Percentiles rank a stretch among this genome's conserved stretches.
Conservation (phyloP, 1,140 invertebrate species). For the Heterodera schachtii region DNA sequence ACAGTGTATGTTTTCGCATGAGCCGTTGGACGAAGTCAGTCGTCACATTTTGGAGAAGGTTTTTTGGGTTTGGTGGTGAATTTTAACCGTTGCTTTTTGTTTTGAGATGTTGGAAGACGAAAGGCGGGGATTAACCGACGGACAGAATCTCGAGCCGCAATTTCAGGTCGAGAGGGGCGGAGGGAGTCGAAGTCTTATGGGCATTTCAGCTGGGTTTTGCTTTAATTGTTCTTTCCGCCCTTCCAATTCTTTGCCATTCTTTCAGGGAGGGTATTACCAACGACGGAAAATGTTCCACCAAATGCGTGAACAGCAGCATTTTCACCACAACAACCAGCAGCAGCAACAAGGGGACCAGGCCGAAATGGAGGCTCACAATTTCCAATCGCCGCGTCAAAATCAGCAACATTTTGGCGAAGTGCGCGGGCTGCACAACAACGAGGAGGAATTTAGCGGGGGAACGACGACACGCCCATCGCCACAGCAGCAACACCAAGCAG, state of each 20-base stretch:
- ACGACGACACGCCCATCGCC: background rate
- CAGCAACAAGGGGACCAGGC: background rate
- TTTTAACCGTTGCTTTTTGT: conserved; percentile 24
- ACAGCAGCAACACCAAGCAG: background rate
- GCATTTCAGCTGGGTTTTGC: no score
- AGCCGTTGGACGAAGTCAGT: conserved; percentile 59
- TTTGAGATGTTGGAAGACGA: conserved; percentile 48
- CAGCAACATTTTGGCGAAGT: background rate
- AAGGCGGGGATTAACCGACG: conserved; percentile 32
- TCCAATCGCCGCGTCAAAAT: conserved; percentile 3
- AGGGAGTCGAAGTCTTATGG: no score
- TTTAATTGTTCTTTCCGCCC: no score
- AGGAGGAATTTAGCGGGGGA: background rate
- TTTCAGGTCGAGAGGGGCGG: background rate
- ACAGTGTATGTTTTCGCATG: conserved; percentile 60
- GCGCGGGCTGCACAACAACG: background rate
- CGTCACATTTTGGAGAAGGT: conserved; percentile 60
- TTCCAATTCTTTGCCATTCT: background rate
- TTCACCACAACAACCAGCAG: background rate
- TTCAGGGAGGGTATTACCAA: conserved; percentile 3
- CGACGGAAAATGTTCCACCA: background rate
- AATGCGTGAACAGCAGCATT: background rate
- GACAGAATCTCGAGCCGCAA: background rate
- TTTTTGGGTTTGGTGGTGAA: background rate
- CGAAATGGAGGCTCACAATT: background rate